Percentiles rank a stretch among this genome's conserved stretches.
Evolutionary conservation across 2,888 invertebrate species (phyloP).

Genomic region (Pyrrhia umbra): DNA sequence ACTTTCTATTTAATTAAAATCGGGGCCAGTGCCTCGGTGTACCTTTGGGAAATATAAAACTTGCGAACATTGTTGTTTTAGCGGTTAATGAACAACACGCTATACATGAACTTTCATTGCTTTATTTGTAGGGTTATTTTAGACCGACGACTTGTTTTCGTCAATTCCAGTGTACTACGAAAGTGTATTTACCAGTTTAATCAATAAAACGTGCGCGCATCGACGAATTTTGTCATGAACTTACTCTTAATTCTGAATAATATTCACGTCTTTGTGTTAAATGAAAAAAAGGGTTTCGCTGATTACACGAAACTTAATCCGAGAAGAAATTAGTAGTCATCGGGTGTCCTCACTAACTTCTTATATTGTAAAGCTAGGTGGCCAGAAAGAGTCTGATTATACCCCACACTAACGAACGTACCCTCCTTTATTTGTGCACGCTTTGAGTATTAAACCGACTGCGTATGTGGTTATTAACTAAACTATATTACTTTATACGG

Average conservation of each 20-base stretch:
- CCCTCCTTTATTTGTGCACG: slow-evolving; percentile 9
- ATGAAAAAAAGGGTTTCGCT: slow-evolving; percentile 35
- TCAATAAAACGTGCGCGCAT: not conserved
- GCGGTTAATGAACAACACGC: slow-evolving; percentile 54
- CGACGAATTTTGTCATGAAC: not conserved
- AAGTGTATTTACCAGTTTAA: slow-evolving; percentile 6
- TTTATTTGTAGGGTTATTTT: slow-evolving; percentile 37
- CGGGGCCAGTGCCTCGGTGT: slow-evolving; percentile 38
- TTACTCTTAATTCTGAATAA: slow-evolving; percentile 19
- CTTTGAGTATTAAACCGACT: slow-evolving; percentile 6
- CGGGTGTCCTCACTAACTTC: slow-evolving; percentile 20
- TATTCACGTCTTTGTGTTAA: slow-evolving; percentile 10
- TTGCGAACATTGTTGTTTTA: slow-evolving; percentile 58
- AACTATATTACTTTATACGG: not conserved
- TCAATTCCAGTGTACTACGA: not conserved
- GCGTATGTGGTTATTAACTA: not conserved
- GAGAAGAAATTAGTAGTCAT: slow-evolving; percentile 45
- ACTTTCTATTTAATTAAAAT: slow-evolving; percentile 65
- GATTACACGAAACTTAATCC: slow-evolving; percentile 49
- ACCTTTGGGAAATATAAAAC: slow-evolving; percentile 64
- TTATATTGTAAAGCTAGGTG: slow-evolving; percentile 18
- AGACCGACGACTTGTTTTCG: slow-evolving; percentile 20
- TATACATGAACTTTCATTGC: slow-evolving; percentile 43
- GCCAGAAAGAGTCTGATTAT: slow-evolving; percentile 16
- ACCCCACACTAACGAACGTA: slow-evolving; percentile 15